Evolutionary conservation across 2,888 invertebrate species (phyloP).

Genomic region (Antitype chi): DNA sequence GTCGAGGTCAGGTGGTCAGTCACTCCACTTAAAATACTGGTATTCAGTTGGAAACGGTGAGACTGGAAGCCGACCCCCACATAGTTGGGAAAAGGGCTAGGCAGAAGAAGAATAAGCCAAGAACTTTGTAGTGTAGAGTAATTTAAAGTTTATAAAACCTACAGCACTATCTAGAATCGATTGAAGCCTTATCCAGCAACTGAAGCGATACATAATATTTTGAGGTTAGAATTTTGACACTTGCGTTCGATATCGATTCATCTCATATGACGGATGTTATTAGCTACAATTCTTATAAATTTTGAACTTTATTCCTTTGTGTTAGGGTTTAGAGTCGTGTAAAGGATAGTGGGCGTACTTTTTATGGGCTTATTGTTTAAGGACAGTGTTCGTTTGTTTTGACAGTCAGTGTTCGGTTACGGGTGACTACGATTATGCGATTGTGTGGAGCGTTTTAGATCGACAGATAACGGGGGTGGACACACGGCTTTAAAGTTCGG

Average conservation of each 20-base stretch:
- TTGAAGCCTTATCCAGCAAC: conserved; percentile 60
- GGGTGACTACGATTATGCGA: conserved; percentile 87
- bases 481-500: conserved; percentile 66
- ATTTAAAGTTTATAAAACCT: not conserved
- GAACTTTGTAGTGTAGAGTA: not conserved
- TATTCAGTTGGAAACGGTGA: too few species aligned
- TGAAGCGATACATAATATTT: conserved; percentile 72
- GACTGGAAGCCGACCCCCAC: too few species aligned
- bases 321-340: conserved; percentile 68
- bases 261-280: conserved; percentile 76
- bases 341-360: conserved; percentile 73
- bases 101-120: not conserved
- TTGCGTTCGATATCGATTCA: conserved; percentile 77
- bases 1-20: too few species aligned
- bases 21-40: too few species aligned
- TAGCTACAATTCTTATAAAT: conserved; percentile 59
- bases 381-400: conserved; percentile 85
- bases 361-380: conserved; percentile 72
- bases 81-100: too few species aligned
- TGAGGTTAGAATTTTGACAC: conserved; percentile 81
- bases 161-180: conserved; percentile 64
- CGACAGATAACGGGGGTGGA: conserved; percentile 78
- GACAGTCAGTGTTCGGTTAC: conserved; percentile 88
- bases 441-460: conserved; percentile 87
- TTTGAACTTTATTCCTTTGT: conserved; percentile 66